Evolutionary conservation across 2,797 vertebrate genomes (phyloP), one percentile per base, ranked within the genome.

Genomic region (Malurus splendens): DNA sequence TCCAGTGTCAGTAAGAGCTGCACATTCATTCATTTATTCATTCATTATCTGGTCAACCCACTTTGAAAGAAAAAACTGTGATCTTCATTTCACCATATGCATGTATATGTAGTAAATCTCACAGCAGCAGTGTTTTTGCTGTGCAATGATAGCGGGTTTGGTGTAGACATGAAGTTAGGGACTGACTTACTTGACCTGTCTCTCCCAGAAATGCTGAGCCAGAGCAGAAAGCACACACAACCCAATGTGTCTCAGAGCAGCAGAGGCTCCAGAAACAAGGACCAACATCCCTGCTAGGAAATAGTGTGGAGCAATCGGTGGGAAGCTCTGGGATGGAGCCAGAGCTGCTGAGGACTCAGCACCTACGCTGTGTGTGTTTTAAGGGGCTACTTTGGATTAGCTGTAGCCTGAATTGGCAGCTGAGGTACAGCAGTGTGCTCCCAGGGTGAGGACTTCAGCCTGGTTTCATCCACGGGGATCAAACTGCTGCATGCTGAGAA

Each of bases 261-360:
- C 8, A 17, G 28, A 62, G 15, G 48, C 25, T 78, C 39, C 14
- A 52, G 55, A 41, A 71, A 33, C 22, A 82, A 70, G 33, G 1
- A 3, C 22, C 44, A 70, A 36, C 9, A 70, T 7, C 52, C 33
- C 25, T 0, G 0, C 5, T 3, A 38, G 36, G 54, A 62, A 76
- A 65, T 0, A 20, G 3, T 6, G 14, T 8, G 18, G 14, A 42
- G 17, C 17, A 38, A 8, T 5, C 4, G 5, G 8, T 59, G 19
- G 13, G 11, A 47, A 67, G 18, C 23, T 71, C 70, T 33, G 10
- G 16, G 59, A 39, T 3, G 11, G 55, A 59, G 59, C 25, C 41
- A 30, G 50, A 74, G 52, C 33, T 79, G 41, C 57, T 55, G 45
- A 66, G 51, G 41, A 77, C 50, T 28, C n/a, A 52, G 14, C 0